Evolutionary conservation across 2,888 invertebrate species (phyloP).

Genomic region (Halocaridina rubra): DNA sequence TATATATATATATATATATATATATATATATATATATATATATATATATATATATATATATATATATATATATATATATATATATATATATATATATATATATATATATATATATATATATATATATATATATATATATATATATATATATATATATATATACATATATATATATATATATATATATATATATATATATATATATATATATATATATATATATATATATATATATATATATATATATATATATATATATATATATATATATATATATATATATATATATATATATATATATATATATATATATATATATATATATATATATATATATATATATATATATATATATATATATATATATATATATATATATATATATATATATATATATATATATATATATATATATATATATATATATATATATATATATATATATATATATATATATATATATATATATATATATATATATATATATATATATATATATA

Average conservation of each 20-base stretch:
- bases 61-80: conserved; percentile 41
- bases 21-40: conserved; percentile 56
- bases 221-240: neutral
- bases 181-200: neutral
- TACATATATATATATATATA: neutral
- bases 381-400: neutral
- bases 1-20: conserved; percentile 37
- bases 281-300: neutral
- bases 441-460: too few species aligned
- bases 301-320: neutral
- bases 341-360: neutral
- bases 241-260: neutral
- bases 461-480: too few species aligned
- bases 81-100: too few species aligned
- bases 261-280: neutral
- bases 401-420: too few species aligned
- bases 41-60: conserved; percentile 37
- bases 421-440: too few species aligned
- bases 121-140: neutral
- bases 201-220: neutral
- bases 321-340: neutral
- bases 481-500: too few species aligned
- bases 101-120: neutral
- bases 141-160: neutral
- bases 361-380: neutral